Evolutionary conservation across 2,113 vertebrate species (phyloP).

Genomic region (Pantherophis guttatus): DNA sequence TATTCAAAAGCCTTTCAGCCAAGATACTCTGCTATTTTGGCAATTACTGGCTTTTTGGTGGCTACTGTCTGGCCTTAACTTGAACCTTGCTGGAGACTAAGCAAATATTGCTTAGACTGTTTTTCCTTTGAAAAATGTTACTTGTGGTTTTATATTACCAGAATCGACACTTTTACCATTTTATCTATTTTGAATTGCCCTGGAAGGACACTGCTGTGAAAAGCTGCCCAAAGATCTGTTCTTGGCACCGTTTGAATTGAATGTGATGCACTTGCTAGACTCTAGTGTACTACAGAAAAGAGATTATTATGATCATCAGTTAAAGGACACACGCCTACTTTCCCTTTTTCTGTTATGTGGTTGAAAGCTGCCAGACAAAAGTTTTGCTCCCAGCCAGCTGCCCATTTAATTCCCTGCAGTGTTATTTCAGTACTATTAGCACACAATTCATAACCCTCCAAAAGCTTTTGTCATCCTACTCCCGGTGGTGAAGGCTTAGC

Average conservation of each 20-base stretch:
- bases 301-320: not conserved
- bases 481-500: not conserved
- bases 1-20: not conserved
- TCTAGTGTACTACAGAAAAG: not conserved
- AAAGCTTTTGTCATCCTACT: not conserved
- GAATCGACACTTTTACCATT: not conserved
- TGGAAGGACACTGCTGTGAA: not conserved
- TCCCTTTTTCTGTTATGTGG: not conserved
- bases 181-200: not conserved
- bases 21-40: not conserved
- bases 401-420: not conserved
- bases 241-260: not conserved
- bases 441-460: not conserved
- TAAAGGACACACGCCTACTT: not conserved
- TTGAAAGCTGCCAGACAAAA: not conserved
- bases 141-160: not conserved
- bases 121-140: not conserved
- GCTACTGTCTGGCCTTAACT: not conserved
- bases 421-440: conserved; percentile 7
- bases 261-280: not conserved
- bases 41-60: not conserved
- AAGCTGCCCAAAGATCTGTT: not conserved
- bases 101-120: not conserved
- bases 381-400: not conserved
- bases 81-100: not conserved